Conservation (phyloP, 1,140 invertebrate species). For the Pissodes strobi region DNA sequence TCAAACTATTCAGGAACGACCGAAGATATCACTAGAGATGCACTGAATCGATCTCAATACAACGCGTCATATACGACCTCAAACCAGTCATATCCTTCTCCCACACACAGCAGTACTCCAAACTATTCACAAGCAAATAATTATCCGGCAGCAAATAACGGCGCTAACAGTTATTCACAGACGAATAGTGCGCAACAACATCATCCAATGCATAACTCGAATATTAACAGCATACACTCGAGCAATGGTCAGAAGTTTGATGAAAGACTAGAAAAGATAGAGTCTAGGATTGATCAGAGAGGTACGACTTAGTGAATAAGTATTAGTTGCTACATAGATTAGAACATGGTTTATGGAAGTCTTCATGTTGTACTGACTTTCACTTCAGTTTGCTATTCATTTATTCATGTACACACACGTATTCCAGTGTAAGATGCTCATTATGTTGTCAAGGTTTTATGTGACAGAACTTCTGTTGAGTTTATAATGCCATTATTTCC, state of each 20-base stretch:
- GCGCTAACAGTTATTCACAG: too few relatives aligned
- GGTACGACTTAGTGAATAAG: neutral
- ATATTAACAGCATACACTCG: constrained; percentile 7
- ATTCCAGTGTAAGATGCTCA: too few relatives aligned
- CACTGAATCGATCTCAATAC: constrained; percentile 25
- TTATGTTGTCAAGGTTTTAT: too few relatives aligned
- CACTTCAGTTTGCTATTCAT: too few relatives aligned
- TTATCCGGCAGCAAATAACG: constrained; percentile 23
- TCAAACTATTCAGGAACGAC: constrained; percentile 29
- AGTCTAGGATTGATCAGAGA: constrained; percentile 18
- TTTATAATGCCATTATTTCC: too few relatives aligned
- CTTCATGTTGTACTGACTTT: too few relatives aligned
- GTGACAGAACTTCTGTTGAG: too few relatives aligned
- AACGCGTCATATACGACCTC: constrained; percentile 19
- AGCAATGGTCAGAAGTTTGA: constrained; percentile 40
- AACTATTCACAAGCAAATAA: constrained; percentile 32
- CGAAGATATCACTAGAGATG: constrained; percentile 18
- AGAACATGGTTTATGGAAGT: too few relatives aligned
- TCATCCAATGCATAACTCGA: neutral
- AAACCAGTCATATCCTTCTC: constrained; percentile 41
- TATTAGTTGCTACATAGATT: too few relatives aligned
- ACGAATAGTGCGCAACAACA: neutral
- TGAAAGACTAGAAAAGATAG: constrained; percentile 34
- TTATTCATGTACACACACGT: too few relatives aligned
- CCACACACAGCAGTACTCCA: constrained; percentile 33